These are phyloP conservation scores for Hypocryptadius cinnamomeus DNA, from an alignment of 2,113 vertebrate species.

Conservation along the genomic window DNA sequence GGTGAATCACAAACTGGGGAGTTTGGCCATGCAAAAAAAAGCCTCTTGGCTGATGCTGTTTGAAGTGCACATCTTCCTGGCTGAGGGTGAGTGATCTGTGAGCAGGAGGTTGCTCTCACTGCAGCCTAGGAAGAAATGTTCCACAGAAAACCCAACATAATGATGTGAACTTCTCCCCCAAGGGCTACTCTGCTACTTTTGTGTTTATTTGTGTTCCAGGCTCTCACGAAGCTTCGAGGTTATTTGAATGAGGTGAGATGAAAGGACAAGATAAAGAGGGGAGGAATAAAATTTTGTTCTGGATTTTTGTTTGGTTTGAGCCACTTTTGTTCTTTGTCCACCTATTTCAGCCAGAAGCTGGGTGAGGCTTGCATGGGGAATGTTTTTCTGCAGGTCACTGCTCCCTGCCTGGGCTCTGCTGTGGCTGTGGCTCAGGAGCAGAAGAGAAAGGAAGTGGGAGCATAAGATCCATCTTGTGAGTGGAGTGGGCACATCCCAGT, in stretches of 20 bases:
- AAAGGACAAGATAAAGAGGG: neutral
- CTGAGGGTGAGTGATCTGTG: neutral
- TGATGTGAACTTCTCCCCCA: neutral
- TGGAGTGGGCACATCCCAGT: neutral
- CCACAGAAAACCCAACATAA: neutral
- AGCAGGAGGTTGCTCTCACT: neutral
- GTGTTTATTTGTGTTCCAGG: neutral
- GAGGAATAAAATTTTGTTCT: fast-evolving
- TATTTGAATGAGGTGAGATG: neutral
- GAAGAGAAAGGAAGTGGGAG: neutral
- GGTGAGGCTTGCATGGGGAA: neutral
- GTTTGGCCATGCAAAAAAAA: neutral
- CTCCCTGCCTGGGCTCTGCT: neutral
- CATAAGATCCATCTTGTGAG: neutral
- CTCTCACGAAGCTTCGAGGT: neutral
- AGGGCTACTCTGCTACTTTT: neutral
- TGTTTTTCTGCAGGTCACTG: neutral
- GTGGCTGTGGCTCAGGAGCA: neutral
- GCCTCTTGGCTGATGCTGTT: neutral
- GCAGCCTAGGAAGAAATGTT: neutral
- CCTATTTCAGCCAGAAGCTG: neutral
- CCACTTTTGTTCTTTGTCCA: neutral
- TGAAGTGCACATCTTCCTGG: neutral
- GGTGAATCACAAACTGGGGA: neutral
- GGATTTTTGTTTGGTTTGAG: neutral